phyloP scores from a whole-genome alignment of 2,113 vertebrate species.

The Tetrax tetrax region DNA sequence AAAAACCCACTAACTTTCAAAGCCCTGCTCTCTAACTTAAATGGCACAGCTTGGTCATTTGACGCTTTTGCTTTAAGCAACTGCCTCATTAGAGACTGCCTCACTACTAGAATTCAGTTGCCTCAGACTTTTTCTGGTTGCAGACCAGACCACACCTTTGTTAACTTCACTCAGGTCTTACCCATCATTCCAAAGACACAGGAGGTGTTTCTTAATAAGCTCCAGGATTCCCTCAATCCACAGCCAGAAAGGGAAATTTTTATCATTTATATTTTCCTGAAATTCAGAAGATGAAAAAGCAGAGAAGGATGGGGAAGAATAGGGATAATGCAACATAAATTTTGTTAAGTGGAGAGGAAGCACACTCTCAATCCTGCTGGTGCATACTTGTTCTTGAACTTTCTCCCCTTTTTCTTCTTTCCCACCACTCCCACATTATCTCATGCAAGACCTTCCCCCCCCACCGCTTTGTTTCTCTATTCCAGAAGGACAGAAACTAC shows the following conservation, averaged over 20 bases:
- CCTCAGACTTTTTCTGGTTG: background rate
- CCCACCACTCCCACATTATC: background rate
- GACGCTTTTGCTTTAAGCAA: background rate
- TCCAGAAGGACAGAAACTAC: background rate
- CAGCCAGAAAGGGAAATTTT: slow-evolving; percentile 89
- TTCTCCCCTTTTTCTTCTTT: background rate
- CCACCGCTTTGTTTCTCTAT: background rate
- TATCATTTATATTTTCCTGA: slow-evolving; percentile 91
- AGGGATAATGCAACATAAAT: background rate
- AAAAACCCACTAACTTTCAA: background rate
- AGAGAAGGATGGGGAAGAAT: background rate
- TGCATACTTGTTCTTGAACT: background rate
- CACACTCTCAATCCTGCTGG: background rate
- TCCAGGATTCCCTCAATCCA: slow-evolving; percentile 98
- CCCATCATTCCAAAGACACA: slow-evolving; percentile 97
- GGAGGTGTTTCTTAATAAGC: slow-evolving; percentile 93
- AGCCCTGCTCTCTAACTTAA: background rate
- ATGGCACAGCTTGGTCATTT: background rate
- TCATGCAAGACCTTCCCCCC: too few species aligned
- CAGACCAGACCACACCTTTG: too few species aligned
- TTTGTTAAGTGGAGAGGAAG: background rate
- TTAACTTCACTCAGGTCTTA: slow-evolving; percentile 64
- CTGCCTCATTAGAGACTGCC: background rate
- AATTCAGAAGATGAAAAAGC: slow-evolving; percentile 15
- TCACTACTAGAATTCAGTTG: background rate